Evolutionary conservation across 2,888 invertebrate genomes (phyloP).

Genomic region (Euzophera pinguis): DNA sequence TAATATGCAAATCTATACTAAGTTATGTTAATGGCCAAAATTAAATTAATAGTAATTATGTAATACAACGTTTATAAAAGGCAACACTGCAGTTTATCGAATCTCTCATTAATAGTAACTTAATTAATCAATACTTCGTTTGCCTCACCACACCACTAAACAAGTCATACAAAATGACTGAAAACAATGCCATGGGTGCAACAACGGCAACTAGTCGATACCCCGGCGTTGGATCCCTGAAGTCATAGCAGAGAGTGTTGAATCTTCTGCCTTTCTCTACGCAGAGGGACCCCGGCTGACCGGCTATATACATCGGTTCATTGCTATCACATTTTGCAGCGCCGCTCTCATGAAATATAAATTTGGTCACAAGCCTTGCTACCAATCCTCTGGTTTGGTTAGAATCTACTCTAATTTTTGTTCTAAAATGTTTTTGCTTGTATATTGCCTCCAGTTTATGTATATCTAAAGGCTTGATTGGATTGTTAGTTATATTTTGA

Average conservation of each 20-base stretch:
- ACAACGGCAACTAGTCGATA: constrained; percentile 61
- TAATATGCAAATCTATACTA: no score
- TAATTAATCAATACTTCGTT: constrained; percentile 36
- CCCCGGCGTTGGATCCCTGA: constrained; percentile 55
- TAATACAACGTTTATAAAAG: no score
- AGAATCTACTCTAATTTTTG: constrained; percentile 22
- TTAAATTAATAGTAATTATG: no score
- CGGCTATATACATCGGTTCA: constrained; percentile 48
- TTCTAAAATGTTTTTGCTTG: constrained; percentile 37
- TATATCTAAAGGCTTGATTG: constrained; percentile 32
- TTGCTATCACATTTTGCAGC: constrained; percentile 50
- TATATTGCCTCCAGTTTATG: constrained; percentile 45
- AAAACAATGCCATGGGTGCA: constrained; percentile 59
- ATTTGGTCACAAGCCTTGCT: constrained; percentile 54
- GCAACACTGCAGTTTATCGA: no score
- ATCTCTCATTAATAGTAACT: background rate
- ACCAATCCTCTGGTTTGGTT: constrained; percentile 52
- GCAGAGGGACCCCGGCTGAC: constrained; percentile 53
- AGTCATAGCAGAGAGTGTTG: constrained; percentile 56
- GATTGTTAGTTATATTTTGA: background rate
- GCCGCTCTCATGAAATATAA: constrained; percentile 46
- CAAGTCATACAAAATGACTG: constrained; percentile 63
- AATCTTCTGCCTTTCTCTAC: constrained; percentile 51
- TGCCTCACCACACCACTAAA: constrained; percentile 68
- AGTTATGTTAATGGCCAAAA: no score